Evolutionary conservation across 2,113 vertebrate genomes (phyloP).

Genomic region (Morone chrysops): DNA sequence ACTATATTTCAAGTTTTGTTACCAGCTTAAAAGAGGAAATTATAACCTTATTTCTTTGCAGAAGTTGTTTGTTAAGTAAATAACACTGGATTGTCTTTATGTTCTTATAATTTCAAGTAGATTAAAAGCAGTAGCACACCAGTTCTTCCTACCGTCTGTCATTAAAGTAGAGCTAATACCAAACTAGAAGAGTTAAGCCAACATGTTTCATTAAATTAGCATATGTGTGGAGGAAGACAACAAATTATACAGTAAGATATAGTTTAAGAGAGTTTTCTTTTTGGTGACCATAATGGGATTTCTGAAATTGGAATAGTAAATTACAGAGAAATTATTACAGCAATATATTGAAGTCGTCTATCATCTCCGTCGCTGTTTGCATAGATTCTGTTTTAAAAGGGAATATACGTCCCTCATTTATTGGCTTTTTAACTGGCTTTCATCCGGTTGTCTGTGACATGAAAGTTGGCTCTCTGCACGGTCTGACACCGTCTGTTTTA

Average conservation of each 20-base stretch:
- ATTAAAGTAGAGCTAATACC: background rate
- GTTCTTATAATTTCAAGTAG: background rate
- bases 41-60: background rate
- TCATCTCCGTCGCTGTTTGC: constrained; percentile 36
- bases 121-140: background rate
- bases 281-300: constrained; percentile 16
- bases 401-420: constrained; percentile 28
- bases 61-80: background rate
- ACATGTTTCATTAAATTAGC: constrained; percentile 14
- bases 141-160: background rate
- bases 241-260: background rate
- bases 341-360: constrained; percentile 35
- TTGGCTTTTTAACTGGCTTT: constrained; percentile 41
- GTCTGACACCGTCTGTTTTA: constrained; percentile 65
- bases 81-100: background rate
- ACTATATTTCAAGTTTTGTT: background rate
- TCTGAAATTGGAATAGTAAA: constrained; percentile 50
- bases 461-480: constrained; percentile 19
- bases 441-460: constrained; percentile 34
- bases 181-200: background rate
- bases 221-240: constrained; percentile 6
- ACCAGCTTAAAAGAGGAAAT: background rate
- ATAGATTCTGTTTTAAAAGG: constrained; percentile 21
- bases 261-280: constrained; percentile 6
- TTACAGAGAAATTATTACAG: constrained; percentile 46